Percentiles rank a stretch among this genome's conserved stretches.
Evolutionary conservation across 2,113 vertebrate species (phyloP).

Genomic region (Ifrita kowaldi): DNA sequence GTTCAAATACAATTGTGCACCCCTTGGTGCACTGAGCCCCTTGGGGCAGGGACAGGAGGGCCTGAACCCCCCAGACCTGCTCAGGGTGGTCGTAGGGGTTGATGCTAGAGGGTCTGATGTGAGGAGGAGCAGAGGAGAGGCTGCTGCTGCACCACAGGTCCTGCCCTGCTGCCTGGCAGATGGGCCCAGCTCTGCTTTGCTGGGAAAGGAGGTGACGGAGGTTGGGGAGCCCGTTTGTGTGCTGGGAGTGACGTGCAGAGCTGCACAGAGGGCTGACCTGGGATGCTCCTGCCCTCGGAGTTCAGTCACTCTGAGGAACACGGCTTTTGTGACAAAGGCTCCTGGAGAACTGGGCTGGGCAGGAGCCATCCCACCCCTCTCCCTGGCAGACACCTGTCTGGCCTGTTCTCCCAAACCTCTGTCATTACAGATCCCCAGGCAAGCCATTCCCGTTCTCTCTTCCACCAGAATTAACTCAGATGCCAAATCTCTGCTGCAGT

Average conservation of each 20-base stretch:
- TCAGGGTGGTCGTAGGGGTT: no score
- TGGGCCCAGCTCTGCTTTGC: background rate
- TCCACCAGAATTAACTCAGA: background rate
- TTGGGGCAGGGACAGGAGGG: rapidly evolving
- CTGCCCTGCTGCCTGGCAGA: background rate
- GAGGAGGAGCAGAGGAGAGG: background rate
- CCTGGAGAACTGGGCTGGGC: background rate
- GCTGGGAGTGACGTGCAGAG: background rate
- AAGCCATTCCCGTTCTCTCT: background rate
- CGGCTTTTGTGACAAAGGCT: background rate
- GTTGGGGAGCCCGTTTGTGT: rapidly evolving
- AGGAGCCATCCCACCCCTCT: background rate
- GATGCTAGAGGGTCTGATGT: background rate
- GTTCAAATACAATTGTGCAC: rapidly evolving
- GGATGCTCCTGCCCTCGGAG: background rate
- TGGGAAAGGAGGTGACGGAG: background rate
- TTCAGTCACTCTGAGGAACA: background rate
- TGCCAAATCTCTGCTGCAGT: background rate
- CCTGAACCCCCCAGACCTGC: rapidly evolving
- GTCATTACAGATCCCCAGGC: background rate
- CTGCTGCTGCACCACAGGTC: background rate
- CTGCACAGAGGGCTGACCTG: background rate
- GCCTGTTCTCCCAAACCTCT: background rate
- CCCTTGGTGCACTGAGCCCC: rapidly evolving
- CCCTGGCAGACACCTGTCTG: background rate